A percentile compares a stretch with the other conserved stretches of the same genome.
phyloP scores from a whole-genome alignment of 2,797 vertebrate species.

The Oophaga sylvatica region DNA sequence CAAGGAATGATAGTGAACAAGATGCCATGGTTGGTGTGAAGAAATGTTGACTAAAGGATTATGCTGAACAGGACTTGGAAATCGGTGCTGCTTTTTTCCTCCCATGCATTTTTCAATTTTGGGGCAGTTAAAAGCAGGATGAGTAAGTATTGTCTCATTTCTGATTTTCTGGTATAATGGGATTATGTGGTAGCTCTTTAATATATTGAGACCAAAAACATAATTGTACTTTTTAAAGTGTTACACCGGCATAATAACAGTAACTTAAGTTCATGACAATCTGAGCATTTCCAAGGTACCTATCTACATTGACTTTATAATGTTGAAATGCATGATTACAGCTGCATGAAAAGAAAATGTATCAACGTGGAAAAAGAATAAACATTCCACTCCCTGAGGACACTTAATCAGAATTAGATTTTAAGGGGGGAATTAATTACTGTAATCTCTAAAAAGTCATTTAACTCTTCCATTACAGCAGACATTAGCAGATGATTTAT shows the following conservation, averaged over 20 bases:
- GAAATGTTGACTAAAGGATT: too few species aligned
- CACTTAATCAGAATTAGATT: slow-evolving; percentile 55
- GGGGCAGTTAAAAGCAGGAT: too few species aligned
- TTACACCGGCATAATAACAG: slow-evolving; percentile 1
- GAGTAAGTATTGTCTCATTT: too few species aligned
- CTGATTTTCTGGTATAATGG: too few species aligned
- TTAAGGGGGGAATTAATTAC: slow-evolving; percentile 54
- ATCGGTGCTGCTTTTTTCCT: too few species aligned
- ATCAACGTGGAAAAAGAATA: slow-evolving; percentile 50
- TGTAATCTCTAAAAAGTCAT: slow-evolving; percentile 40
- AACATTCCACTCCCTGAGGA: slow-evolving; percentile 31
- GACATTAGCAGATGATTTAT: slow-evolving; percentile 22
- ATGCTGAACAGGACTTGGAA: too few species aligned
- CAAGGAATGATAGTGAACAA: too few species aligned
- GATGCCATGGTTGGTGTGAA: too few species aligned
- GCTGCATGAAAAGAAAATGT: slow-evolving; percentile 53
- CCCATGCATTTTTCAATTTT: too few species aligned
- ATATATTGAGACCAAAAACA: too few species aligned
- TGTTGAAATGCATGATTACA: slow-evolving; percentile 52
- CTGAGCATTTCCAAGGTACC: slow-evolving; percentile 13
- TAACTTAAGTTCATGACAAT: slow-evolving; percentile 5
- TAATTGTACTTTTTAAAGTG: background rate
- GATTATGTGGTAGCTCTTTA: too few species aligned
- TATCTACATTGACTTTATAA: slow-evolving; percentile 45
- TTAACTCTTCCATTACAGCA: slow-evolving; percentile 50